These are phyloP conservation scores for Sinocyclocheilus anshuiensis DNA, from an alignment of 2,113 vertebrate genomes.

Conservation along the genomic window DNA sequence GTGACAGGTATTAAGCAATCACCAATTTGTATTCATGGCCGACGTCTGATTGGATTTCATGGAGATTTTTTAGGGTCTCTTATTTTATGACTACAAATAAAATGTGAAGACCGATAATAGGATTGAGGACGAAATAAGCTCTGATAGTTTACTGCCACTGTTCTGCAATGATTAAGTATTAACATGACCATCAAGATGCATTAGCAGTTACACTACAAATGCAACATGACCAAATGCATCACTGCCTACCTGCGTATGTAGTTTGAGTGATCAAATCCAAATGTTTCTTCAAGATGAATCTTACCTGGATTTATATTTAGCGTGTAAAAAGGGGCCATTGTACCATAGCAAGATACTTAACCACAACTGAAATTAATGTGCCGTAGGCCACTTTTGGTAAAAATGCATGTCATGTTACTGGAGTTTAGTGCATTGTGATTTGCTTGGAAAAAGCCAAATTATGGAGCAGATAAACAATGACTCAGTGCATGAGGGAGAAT, in stretches of 20 bases:
- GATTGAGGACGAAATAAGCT: background rate
- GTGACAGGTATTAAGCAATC: too few relatives aligned
- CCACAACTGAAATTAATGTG: background rate
- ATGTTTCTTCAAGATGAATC: background rate
- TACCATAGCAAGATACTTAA: background rate
- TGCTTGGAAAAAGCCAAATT: background rate
- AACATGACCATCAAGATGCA: background rate
- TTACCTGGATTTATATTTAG: background rate
- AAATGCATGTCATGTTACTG: background rate
- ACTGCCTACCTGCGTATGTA: background rate
- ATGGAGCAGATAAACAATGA: background rate
- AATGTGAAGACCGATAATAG: background rate
- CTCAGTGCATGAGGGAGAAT: background rate
- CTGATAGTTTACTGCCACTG: background rate
- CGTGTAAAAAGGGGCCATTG: background rate
- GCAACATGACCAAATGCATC: background rate
- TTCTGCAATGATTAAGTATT: background rate
- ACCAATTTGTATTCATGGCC: too few relatives aligned
- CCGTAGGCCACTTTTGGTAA: background rate
- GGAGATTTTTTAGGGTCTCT: background rate
- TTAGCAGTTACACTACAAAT: background rate
- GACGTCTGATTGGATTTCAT: background rate
- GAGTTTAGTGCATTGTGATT: background rate
- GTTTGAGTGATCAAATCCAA: background rate
- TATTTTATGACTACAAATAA: background rate